A percentile compares a stretch with the other conserved stretches of the same genome.
phyloP scores from a whole-genome alignment of 2,113 vertebrate genomes.

The Actenoides lindsayi region DNA sequence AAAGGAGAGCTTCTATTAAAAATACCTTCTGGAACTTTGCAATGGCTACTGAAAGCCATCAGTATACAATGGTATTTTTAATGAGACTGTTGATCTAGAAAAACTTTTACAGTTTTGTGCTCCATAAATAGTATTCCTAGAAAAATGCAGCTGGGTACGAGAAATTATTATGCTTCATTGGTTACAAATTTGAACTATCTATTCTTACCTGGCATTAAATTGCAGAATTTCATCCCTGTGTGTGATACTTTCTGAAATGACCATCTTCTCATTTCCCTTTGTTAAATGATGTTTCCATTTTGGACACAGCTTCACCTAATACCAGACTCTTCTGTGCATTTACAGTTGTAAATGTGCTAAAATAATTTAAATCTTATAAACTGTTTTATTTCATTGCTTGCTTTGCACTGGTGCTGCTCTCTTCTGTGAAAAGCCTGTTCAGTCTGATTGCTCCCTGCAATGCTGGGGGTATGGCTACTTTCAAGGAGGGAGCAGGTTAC shows the following conservation, averaged over 20 bases:
- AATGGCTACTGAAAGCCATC: neutral
- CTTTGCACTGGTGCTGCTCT: neutral
- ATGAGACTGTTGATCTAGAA: neutral
- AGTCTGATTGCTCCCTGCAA: neutral
- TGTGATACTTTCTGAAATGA: neutral
- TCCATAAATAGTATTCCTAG: neutral
- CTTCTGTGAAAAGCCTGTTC: neutral
- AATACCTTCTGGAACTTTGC: neutral
- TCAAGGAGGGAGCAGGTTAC: neutral
- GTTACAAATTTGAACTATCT: neutral
- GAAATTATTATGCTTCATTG: neutral
- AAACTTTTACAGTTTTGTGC: neutral
- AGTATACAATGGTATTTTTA: conserved; percentile 16
- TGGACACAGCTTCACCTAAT: neutral
- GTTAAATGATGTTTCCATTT: neutral
- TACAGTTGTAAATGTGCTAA: neutral
- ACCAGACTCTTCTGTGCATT: neutral
- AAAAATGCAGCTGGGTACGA: neutral
- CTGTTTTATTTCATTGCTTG: neutral
- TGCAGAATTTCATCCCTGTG: neutral
- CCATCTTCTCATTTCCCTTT: neutral
- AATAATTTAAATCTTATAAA: neutral
- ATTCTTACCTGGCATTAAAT: neutral
- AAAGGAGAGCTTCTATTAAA: conserved; percentile 26
- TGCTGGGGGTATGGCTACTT: neutral